Evolutionary conservation across 1,140 invertebrate genomes (phyloP).

Genomic region (Drepana arcuata): DNA sequence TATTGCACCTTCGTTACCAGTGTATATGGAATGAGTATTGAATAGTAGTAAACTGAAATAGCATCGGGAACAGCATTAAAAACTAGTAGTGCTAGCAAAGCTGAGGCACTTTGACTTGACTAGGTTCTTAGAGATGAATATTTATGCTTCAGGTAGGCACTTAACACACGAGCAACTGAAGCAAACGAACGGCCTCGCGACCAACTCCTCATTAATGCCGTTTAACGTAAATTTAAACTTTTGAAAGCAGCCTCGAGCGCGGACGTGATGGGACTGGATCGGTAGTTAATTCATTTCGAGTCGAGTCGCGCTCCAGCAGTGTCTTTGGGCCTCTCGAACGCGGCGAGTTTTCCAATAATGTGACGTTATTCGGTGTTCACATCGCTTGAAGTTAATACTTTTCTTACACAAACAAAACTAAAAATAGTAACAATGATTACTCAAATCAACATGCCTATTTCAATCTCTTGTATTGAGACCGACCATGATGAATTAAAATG

Average conservation of each 20-base stretch:
- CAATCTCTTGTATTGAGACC: no score
- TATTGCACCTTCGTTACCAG: no score
- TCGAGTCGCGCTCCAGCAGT: conserved; percentile 33
- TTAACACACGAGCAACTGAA: conserved; percentile 14
- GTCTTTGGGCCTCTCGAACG: conserved; percentile 37
- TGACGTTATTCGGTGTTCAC: conserved; percentile 60
- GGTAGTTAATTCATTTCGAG: conserved; percentile 34
- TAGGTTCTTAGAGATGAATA: conserved; percentile 28
- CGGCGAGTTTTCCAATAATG: conserved; percentile 54
- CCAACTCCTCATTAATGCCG: conserved; percentile 54
- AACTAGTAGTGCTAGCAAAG: no score
- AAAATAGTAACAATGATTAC: no score
- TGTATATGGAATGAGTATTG: background rate
- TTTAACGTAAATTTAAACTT: conserved; percentile 57
- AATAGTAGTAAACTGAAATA: background rate
- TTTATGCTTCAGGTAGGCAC: conserved; percentile 32
- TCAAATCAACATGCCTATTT: no score
- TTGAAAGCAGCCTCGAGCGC: conserved; percentile 47
- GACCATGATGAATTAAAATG: no score
- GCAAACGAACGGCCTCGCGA: conserved; percentile 25
- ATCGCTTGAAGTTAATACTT: no score
- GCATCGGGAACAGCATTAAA: no score
- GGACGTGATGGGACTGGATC: conserved; percentile 39
- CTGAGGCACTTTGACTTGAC: no score
- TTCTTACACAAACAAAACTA: no score